Evolutionary conservation across 2,797 vertebrate genomes (phyloP).

Genomic region (Labroides dimidiatus): DNA sequence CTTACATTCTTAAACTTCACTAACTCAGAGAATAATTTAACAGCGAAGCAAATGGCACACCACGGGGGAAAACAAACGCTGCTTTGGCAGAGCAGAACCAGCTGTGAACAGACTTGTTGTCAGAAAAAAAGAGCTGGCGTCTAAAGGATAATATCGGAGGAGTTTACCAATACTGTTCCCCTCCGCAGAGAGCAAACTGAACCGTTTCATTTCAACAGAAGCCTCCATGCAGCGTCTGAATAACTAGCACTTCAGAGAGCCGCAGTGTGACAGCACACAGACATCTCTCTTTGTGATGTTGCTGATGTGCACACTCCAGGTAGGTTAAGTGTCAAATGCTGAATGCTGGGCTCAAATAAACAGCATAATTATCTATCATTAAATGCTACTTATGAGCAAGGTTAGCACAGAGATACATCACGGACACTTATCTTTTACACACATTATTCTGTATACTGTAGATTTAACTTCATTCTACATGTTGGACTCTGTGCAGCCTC

Average conservation of each 20-base stretch:
- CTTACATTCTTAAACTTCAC: slow-evolving; percentile 24
- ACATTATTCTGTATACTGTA: not conserved
- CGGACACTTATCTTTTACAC: not conserved
- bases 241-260: slow-evolving; percentile 27
- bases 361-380: slow-evolving; percentile 2
- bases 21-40: slow-evolving; percentile 39
- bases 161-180: slow-evolving; percentile 43
- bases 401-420: no score
- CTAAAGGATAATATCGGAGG: slow-evolving; percentile 56
- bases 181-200: slow-evolving; percentile 33
- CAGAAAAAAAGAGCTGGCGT: slow-evolving; percentile 42
- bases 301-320: not conserved
- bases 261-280: not conserved
- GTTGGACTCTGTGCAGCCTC: slow-evolving; percentile 19
- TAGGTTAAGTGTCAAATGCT: no score
- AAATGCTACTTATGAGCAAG: no score
- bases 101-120: slow-evolving; percentile 17
- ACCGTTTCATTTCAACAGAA: slow-evolving; percentile 44
- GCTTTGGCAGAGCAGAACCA: slow-evolving; percentile 30
- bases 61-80: slow-evolving; percentile 29
- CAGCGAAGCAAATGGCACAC: slow-evolving; percentile 44
- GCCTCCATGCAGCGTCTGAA: slow-evolving; percentile 8
- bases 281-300: not conserved
- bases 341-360: not conserved
- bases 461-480: not conserved